Percentiles rank a stretch among this genome's conserved stretches.
These are phyloP conservation scores for Thymallus thymallus DNA, from an alignment of 2,113 vertebrate genomes.

Conservation along the genomic window DNA sequence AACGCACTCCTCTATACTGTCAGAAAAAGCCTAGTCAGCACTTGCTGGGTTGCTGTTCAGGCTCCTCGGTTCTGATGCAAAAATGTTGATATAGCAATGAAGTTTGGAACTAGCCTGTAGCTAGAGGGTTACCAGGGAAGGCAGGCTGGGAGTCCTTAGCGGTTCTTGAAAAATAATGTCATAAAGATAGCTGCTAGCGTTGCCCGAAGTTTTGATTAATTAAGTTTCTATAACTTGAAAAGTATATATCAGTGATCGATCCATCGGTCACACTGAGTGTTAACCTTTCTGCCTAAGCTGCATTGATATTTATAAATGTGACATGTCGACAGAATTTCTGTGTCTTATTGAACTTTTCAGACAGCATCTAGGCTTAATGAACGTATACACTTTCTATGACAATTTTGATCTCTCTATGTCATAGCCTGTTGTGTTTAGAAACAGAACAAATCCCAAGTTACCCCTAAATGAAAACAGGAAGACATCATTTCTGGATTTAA, in stretches of 20 bases:
- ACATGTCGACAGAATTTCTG: constrained; percentile 5
- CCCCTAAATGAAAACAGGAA: background rate
- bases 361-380: background rate
- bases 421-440: background rate
- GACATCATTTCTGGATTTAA: background rate
- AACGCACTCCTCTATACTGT: constrained; percentile 30
- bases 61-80: constrained; percentile 45
- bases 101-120: constrained; percentile 28
- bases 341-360: background rate
- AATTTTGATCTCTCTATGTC: background rate
- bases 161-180: constrained; percentile 22
- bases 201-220: constrained; percentile 18
- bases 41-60: constrained; percentile 17
- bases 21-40: constrained; percentile 43
- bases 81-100: constrained; percentile 45
- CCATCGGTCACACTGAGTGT: constrained; percentile 15
- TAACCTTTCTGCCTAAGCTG: constrained; percentile 2
- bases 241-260: constrained; percentile 18
- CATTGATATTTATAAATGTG: constrained; percentile 11
- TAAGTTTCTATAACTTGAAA: constrained; percentile 21
- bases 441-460: background rate
- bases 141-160: background rate
- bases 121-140: background rate
- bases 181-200: constrained; percentile 14
- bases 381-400: background rate